Evolutionary conservation across 2,113 vertebrate genomes (phyloP).

Genomic region (Symphodus melops): DNA sequence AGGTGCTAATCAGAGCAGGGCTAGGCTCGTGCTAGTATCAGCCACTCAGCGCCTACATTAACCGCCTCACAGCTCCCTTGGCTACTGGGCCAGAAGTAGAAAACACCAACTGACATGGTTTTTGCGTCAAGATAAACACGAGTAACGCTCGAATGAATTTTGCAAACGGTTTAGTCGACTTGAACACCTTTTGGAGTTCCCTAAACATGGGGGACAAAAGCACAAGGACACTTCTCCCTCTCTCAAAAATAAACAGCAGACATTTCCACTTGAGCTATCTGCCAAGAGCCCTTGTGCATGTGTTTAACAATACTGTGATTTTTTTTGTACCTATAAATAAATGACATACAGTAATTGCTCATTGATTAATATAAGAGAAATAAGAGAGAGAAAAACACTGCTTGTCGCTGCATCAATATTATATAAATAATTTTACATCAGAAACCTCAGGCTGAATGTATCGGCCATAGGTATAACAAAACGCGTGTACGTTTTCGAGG

Average conservation of each 20-base stretch:
- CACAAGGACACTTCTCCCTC: conserved; percentile 42
- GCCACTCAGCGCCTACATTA: conserved; percentile 76
- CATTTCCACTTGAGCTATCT: conserved; percentile 54
- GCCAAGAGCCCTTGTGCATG: conserved; percentile 14
- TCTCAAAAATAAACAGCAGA: conserved; percentile 31
- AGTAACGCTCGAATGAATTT: conserved; percentile 65
- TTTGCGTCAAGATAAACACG: conserved; percentile 78
- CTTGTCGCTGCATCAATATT: neutral
- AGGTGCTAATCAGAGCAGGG: conserved; percentile 94
- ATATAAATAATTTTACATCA: neutral
- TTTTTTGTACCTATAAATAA: conserved; percentile 8
- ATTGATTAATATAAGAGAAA: neutral
- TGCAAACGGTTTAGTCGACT: conserved; percentile 76
- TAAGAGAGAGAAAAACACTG: neutral
- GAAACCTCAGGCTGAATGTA: neutral
- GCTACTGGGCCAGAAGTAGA: conserved; percentile 64
- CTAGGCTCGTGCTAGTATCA: conserved; percentile 75
- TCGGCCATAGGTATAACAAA: neutral
- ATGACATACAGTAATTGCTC: neutral
- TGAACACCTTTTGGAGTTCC: conserved; percentile 75
- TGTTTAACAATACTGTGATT: conserved; percentile 1
- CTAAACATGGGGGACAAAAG: conserved; percentile 62
- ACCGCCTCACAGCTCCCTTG: conserved; percentile 73
- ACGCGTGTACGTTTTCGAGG: neutral
- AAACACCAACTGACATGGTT: conserved; percentile 70